A percentile compares a stretch with the other conserved stretches of the same genome.
phyloP scores from a whole-genome alignment of 2,797 vertebrate genomes.

The Tokudaia tokunoshimensis region DNA sequence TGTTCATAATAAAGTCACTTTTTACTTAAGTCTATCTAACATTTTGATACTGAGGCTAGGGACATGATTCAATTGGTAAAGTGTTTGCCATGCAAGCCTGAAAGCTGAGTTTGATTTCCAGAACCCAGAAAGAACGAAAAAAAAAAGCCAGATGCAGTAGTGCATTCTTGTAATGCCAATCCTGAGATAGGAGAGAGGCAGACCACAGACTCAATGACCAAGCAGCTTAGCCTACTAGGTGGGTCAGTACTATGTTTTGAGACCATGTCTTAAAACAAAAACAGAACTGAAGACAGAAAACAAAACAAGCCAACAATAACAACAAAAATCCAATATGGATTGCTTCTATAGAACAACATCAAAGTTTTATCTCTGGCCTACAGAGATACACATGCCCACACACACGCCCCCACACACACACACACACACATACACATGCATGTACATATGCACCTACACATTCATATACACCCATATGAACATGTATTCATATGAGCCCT shows the following conservation, averaged over 20 bases:
- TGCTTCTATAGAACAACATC: not conserved
- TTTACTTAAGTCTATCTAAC: not conserved
- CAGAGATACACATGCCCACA: not conserved
- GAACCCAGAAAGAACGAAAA: not conserved
- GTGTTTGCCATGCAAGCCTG: not conserved
- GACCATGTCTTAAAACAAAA: not conserved
- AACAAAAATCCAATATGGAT: not conserved
- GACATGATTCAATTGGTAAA: not conserved
- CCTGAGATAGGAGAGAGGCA: not conserved
- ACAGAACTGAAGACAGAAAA: not conserved
- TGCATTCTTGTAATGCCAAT: too few relatives aligned
- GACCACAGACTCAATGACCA: not conserved
- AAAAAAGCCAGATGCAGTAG: not conserved
- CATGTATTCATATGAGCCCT: not conserved
- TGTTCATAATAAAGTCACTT: not conserved
- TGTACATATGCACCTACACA: not conserved
- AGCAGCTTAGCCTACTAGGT: not conserved
- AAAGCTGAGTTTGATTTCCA: not conserved
- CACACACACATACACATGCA: too few relatives aligned
- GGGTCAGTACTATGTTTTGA: not conserved
- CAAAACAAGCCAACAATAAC: not conserved
- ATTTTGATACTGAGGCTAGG: not conserved
- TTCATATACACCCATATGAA: not conserved
- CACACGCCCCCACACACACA: too few relatives aligned
- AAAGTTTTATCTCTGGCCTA: not conserved